phyloP scores from a whole-genome alignment of 2,113 vertebrate species.

The Columbina picui region DNA sequence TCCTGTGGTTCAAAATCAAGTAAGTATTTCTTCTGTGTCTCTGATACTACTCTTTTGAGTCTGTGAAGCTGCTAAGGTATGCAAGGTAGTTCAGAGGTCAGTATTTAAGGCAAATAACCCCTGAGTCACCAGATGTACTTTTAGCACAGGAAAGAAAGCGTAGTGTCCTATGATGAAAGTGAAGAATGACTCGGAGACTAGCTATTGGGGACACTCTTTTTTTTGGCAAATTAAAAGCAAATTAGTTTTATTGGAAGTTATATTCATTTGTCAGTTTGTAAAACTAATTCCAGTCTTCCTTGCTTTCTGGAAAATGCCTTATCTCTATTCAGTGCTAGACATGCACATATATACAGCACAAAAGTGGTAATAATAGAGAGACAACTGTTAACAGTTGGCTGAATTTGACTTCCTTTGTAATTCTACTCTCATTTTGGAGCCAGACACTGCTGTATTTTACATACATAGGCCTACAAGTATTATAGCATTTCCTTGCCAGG shows the following conservation, averaged over 20 bases:
- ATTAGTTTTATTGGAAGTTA: neutral
- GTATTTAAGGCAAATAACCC: slow-evolving; percentile 8
- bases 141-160: slow-evolving; percentile 29
- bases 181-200: slow-evolving; percentile 17
- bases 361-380: neutral
- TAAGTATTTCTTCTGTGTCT: slow-evolving; percentile 71
- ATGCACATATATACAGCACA: neutral
- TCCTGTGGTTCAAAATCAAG: slow-evolving; percentile 98
- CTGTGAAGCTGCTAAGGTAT: neutral
- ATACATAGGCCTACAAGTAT: neutral
- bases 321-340: neutral
- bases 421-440: neutral
- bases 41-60: neutral
- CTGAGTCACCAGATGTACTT: slow-evolving; percentile 4
- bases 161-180: neutral
- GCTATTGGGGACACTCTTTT: neutral
- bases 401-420: neutral
- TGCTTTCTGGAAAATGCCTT: neutral
- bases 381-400: neutral
- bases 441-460: neutral
- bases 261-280: neutral
- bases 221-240: neutral
- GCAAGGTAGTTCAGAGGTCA: neutral
- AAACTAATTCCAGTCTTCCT: neutral
- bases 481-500: neutral